phyloP scores from a whole-genome alignment of 2,888 invertebrate genomes.

The Agonopterix heracliana region DNA sequence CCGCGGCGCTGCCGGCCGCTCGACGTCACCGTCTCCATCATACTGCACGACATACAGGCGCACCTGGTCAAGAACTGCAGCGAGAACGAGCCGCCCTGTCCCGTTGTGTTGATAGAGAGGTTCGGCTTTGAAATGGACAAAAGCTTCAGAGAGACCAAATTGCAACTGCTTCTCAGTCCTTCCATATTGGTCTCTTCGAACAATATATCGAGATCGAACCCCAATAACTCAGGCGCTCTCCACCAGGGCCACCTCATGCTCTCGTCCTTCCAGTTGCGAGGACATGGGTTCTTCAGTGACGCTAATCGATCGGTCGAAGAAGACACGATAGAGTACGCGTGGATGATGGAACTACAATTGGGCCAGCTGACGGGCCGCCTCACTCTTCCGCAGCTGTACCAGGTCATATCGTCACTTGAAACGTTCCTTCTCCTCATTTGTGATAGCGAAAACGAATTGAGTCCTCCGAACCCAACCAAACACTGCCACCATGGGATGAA shows the following conservation, averaged over 20 bases:
- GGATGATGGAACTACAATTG: constrained; percentile 96
- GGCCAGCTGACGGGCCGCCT: constrained; percentile 95
- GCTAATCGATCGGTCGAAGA: constrained; percentile 92
- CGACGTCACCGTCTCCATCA: constrained; percentile 93
- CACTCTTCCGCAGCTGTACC: constrained; percentile 91
- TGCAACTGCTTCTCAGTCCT: constrained; percentile 93
- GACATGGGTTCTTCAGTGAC: constrained; percentile 97
- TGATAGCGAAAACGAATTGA: constrained; percentile 93
- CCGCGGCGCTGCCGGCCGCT: constrained; percentile 91
- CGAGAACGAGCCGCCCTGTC: constrained; percentile 93
- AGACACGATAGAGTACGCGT: constrained; percentile 97
- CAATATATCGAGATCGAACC: constrained; percentile 79
- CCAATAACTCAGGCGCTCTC: constrained; percentile 64
- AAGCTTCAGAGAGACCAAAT: constrained; percentile 90
- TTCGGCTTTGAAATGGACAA: constrained; percentile 99
- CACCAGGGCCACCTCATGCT: constrained; percentile 91
- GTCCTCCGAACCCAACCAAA: constrained; percentile 86
- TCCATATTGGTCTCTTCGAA: constrained; percentile 89
- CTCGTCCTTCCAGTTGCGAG: constrained; percentile 91
- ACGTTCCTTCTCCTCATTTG: constrained; percentile 89
- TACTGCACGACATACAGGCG: constrained; percentile 96
- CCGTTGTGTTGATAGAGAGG: constrained; percentile 90
- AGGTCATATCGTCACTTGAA: constrained; percentile 91
- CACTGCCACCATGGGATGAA: constrained; percentile 88
- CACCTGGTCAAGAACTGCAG: constrained; percentile 95